Conservation (phyloP, 2,888 invertebrate genomes). For the Enchytraeus crypticus region DNA sequence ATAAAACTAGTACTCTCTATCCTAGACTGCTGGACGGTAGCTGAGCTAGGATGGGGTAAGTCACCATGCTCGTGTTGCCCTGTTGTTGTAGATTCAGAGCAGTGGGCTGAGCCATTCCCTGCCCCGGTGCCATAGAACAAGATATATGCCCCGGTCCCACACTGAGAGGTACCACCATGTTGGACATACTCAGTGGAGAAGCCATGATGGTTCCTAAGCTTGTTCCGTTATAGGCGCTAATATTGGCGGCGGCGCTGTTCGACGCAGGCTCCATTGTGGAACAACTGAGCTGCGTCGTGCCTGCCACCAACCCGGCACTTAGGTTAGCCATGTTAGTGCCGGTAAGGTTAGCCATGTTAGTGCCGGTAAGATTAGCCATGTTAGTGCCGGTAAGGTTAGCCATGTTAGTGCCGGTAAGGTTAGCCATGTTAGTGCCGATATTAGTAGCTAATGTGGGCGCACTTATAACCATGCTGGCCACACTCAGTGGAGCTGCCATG, state of each 20-base stretch:
- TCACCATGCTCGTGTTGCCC: conserved; percentile 19
- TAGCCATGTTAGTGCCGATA: neutral
- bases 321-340: no score
- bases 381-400: neutral
- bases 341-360: no score
- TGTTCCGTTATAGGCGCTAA: no score
- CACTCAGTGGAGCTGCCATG: neutral
- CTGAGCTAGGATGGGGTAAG: conserved; percentile 28
- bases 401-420: neutral
- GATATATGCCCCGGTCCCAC: neutral
- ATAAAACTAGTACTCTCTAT: neutral
- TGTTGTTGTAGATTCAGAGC: neutral
- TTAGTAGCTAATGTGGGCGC: neutral
- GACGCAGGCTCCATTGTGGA: no score
- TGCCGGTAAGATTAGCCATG: no score
- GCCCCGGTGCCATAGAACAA: neutral
- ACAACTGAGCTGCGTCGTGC: no score
- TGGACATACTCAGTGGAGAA: conserved; percentile 7
- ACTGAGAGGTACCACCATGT: neutral
- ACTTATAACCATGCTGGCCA: conserved; percentile 1
- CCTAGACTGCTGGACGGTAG: conserved; percentile 19
- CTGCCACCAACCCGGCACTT: no score
- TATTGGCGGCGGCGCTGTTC: neutral
- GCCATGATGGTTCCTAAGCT: no score
- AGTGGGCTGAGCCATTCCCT: conserved; percentile 2